Evolutionary conservation across 2,797 vertebrate species (phyloP), one percentile per base, ranked within the genome.

Genomic region (Phaenicophaeus curvirostris): DNA sequence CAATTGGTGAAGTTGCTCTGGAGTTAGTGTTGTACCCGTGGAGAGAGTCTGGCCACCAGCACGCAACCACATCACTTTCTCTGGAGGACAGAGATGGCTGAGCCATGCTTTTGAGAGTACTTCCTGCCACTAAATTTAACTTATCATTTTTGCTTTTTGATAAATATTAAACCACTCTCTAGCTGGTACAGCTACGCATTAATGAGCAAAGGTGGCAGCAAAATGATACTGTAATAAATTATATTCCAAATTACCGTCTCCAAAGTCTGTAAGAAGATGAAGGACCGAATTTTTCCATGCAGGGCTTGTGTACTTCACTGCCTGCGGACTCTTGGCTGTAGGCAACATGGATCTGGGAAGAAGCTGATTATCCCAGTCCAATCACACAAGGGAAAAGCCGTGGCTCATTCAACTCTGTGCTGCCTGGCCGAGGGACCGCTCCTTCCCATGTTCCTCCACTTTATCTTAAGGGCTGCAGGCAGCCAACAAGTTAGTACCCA

Each of bases 321-420:
- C 78, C 93, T 63, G 57, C 3, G 2, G 50, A 62, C 51, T 75
- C 30, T 27, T 27, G 54, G 51, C 89, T 68, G 41, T 4, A 80
- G 68, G 51, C 66, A 51, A 50, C 1, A 1, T 3, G 27, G 44
- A 33, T 8, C 39, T 71, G 65, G 72, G 77, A 88, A 58, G 66
- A 84, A 71, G 48, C 7, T 4, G 2, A 54, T 57, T 39, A 67
- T 44, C 67, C 82, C 48, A 67, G 58, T 59, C 46, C 62, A 16
- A 4, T 75, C 55, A 78, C 41, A 33, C 35, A 33, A 15, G 27
- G 27, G 41, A 75, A 91, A 63, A 63, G 20, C 62, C 74, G 76
- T 71, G 87, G 94, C 95, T 94, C 83, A 51, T 30, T 88, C 87
- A 93, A 55, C 89, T 95, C 87, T 83, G 65, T 84, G 87, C 73